phyloP scores from a whole-genome alignment of 1,140 invertebrate genomes.

The Sarcophaga bullata region DNA sequence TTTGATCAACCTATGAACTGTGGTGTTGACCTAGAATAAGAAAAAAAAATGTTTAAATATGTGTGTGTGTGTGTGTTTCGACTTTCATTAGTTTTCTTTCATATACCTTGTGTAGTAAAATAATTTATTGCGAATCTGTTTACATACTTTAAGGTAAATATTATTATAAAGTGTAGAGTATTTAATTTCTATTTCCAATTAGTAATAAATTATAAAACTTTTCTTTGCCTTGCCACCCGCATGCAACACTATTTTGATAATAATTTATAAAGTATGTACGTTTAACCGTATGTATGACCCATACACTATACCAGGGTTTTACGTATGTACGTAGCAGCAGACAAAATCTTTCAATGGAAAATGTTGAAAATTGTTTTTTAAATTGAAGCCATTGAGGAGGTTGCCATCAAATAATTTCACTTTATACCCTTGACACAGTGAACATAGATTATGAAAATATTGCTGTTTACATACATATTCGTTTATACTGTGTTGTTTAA shows the following conservation, averaged over 20 bases:
- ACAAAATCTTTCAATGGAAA: constrained; percentile 18
- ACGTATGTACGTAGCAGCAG: neutral
- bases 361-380: constrained; percentile 33
- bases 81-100: too few relatives aligned
- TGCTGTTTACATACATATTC: neutral
- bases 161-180: too few relatives aligned
- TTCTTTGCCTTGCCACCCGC: neutral
- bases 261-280: too few relatives aligned
- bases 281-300: neutral
- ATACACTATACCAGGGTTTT: neutral
- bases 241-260: neutral
- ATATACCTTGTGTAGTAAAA: too few relatives aligned
- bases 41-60: too few relatives aligned
- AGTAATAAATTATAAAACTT: neutral
- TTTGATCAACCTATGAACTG: too few relatives aligned
- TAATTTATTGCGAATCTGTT: too few relatives aligned
- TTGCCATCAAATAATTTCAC: constrained; percentile 28
- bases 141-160: too few relatives aligned
- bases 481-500: neutral
- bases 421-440: constrained; percentile 32
- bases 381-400: constrained; percentile 34
- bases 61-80: too few relatives aligned
- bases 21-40: too few relatives aligned
- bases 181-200: neutral
- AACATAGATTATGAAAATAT: neutral